Evolutionary conservation across 2,113 vertebrate species (phyloP).

Genomic region (Phycodurus eques): DNA sequence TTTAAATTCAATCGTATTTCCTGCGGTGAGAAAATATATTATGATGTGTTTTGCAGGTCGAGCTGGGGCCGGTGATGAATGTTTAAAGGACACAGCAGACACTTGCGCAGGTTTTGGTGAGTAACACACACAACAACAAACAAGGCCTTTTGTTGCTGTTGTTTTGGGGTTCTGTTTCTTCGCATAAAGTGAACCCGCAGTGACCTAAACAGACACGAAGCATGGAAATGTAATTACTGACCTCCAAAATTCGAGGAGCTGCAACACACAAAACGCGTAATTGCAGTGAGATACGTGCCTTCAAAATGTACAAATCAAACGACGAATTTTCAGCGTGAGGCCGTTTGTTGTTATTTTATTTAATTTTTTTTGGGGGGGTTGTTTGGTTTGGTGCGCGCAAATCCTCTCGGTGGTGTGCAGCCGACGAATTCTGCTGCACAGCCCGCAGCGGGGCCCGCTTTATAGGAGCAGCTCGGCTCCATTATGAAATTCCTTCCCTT

Average conservation of each 20-base stretch:
- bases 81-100: conserved; percentile 63
- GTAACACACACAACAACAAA: conserved; percentile 40
- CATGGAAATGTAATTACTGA: conserved; percentile 48
- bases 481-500: conserved; percentile 86
- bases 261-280: background rate
- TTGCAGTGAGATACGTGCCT: background rate
- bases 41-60: conserved; percentile 62
- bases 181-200: conserved; percentile 40
- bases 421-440: background rate
- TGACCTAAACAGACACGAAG: conserved; percentile 45
- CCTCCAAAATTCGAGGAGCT: background rate
- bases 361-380: too few relatives aligned
- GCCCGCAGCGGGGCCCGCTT: conserved; percentile 54
- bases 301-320: background rate
- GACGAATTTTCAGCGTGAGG: background rate
- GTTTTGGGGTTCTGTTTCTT: background rate
- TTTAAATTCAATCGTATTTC: background rate
- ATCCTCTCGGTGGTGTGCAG: conserved; percentile 2
- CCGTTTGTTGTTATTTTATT: background rate
- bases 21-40: background rate
- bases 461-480: conserved; percentile 78
- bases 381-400: background rate
- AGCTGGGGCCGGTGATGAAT: conserved; percentile 66
- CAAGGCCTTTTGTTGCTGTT: conserved; percentile 2
- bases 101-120: conserved; percentile 70